These are phyloP conservation scores for Nomada hirtipes DNA, from an alignment of 2,888 invertebrate genomes.

Conservation along the genomic window DNA sequence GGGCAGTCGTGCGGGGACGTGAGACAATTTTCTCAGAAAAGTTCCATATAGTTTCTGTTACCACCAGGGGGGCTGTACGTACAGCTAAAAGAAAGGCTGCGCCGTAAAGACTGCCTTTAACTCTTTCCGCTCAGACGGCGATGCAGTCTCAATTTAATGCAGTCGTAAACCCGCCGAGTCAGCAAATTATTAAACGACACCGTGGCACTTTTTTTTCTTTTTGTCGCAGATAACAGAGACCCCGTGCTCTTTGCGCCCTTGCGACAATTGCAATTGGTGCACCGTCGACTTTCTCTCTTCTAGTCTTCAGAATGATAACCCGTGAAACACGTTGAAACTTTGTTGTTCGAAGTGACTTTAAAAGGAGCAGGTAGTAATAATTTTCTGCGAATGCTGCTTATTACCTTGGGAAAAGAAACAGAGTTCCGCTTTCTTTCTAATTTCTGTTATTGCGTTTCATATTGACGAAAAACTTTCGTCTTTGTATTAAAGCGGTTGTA, in stretches of 20 bases:
- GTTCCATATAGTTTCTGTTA: conserved; percentile 45
- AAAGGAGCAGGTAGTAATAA: too few relatives aligned
- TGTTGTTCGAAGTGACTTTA: too few relatives aligned
- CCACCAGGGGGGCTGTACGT: conserved; percentile 35
- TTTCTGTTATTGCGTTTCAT: too few relatives aligned
- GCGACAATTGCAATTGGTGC: background rate
- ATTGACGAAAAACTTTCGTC: too few relatives aligned
- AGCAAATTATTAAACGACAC: conserved; percentile 28
- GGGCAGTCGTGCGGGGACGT: conserved; percentile 36
- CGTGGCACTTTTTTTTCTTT: conserved; percentile 2
- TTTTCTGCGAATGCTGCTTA: too few relatives aligned
- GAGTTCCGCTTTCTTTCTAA: too few relatives aligned
- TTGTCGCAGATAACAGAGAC: conserved; percentile 4
- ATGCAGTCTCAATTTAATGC: conserved; percentile 24
- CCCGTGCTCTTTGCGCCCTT: background rate
- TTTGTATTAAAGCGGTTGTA: background rate
- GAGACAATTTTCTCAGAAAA: conserved; percentile 55
- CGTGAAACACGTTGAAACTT: background rate
- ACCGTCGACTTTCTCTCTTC: background rate
- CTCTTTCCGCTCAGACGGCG: conserved; percentile 12
- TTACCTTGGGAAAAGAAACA: too few relatives aligned
- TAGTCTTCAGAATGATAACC: background rate
- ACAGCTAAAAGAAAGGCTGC: conserved; percentile 21
- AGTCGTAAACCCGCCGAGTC: conserved; percentile 6
- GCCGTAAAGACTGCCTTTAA: conserved; percentile 60